Percentiles rank a stretch among this genome's conserved stretches.
phyloP scores from a whole-genome alignment of 2,113 vertebrate genomes.

The Aegithalos caudatus region DNA sequence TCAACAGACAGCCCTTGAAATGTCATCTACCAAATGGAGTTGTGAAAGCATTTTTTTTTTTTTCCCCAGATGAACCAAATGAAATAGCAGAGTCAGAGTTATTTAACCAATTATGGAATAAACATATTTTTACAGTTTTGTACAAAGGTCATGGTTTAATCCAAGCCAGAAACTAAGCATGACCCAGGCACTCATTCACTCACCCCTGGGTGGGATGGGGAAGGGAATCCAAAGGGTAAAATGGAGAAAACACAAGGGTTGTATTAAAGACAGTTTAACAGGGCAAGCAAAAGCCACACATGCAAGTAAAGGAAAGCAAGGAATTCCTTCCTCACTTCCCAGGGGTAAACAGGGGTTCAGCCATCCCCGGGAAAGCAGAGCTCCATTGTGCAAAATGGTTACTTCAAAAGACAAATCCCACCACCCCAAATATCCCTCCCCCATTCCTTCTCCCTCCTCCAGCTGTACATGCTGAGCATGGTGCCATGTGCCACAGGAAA shows the following conservation, averaged over 20 bases:
- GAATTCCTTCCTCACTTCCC: neutral
- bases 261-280: neutral
- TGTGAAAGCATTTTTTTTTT: neutral
- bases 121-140: neutral
- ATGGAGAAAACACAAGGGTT: neutral
- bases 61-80: neutral
- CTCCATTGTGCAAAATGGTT: neutral
- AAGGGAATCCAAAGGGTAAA: neutral
- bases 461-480: neutral
- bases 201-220: neutral
- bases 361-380: neutral
- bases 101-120: neutral
- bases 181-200: neutral
- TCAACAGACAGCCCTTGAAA: neutral
- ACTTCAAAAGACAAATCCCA: neutral
- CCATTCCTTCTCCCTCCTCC: neutral
- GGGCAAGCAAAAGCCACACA: neutral
- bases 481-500: accelerated
- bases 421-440: neutral
- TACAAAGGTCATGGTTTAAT: neutral
- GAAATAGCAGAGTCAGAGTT: neutral
- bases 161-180: neutral
- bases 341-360: neutral
- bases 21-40: neutral
- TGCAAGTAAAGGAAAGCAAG: neutral